A percentile compares a stretch with the other conserved stretches of the same genome.
Evolutionary conservation across 2,797 vertebrate species (phyloP).

Genomic region (Neoniphon sammara): DNA sequence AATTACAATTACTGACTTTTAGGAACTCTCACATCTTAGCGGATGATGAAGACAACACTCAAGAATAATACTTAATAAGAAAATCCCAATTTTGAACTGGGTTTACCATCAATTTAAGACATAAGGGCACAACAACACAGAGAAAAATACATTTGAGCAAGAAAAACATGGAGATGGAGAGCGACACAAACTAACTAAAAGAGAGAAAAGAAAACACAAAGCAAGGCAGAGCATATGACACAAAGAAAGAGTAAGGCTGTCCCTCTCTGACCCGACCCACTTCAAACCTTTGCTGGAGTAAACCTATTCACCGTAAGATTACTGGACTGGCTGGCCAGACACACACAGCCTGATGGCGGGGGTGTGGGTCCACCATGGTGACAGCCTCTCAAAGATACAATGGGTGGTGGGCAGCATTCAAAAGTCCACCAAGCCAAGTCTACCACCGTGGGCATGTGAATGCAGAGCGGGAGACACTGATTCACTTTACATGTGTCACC

Average conservation of each 20-base stretch:
- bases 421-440: not conserved
- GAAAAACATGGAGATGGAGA: conserved; percentile 1
- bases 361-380: conserved; percentile 29
- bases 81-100: too few species aligned
- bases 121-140: not conserved
- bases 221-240: conserved; percentile 30
- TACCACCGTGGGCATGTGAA: conserved; percentile 1
- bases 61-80: too few species aligned
- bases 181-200: not conserved
- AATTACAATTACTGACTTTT: too few species aligned
- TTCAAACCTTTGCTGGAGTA: conserved; percentile 61
- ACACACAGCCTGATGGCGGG: conserved; percentile 43
- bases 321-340: conserved; percentile 53
- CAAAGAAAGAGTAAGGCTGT: conserved; percentile 46
- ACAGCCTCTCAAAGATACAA: conserved; percentile 36
- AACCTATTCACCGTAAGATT: conserved; percentile 60
- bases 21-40: too few species aligned
- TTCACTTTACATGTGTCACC: conserved; percentile 46
- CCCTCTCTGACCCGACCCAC: conserved; percentile 61
- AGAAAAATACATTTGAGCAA: not conserved
- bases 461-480: conserved; percentile 25
- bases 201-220: conserved; percentile 15
- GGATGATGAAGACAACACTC: too few species aligned
- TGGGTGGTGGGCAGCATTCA: conserved; percentile 19
- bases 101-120: too few species aligned